Conservation (phyloP, 2,888 invertebrate genomes). For the Cheilosia urbana region DNA sequence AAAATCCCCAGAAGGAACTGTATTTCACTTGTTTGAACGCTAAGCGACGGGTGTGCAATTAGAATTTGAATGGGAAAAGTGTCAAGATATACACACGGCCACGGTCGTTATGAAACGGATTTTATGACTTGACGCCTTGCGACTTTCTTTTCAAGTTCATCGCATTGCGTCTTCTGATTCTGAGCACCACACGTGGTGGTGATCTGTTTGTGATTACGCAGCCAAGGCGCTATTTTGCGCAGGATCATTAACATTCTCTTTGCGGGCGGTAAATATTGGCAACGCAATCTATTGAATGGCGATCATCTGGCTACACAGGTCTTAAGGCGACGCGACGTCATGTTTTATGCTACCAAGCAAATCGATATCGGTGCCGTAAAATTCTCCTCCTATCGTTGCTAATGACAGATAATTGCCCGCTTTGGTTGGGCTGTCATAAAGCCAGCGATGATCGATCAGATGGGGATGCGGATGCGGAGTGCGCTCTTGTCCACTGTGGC, state of each 20-base stretch:
- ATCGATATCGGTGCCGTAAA: constrained; percentile 71
- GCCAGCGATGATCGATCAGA: constrained; percentile 64
- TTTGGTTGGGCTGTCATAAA: constrained; percentile 51
- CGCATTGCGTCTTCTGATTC: constrained; percentile 27
- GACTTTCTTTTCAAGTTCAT: constrained; percentile 72
- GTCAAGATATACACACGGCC: constrained; percentile 65
- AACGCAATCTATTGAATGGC: constrained; percentile 53
- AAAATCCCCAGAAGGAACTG: constrained; percentile 57
- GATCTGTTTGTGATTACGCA: constrained; percentile 54
- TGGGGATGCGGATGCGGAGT: neutral
- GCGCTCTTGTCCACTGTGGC: neutral
- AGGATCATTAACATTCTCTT: constrained; percentile 65
- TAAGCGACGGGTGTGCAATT: constrained; percentile 70
- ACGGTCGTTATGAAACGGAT: constrained; percentile 62
- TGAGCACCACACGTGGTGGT: constrained; percentile 31
- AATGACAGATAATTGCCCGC: constrained; percentile 71
- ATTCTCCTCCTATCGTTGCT: constrained; percentile 56
- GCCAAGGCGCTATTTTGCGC: constrained; percentile 48
- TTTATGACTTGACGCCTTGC: constrained; percentile 65
- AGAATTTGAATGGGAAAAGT: constrained; percentile 71
- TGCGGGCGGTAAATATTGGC: constrained; percentile 67
- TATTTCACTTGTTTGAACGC: constrained; percentile 58
- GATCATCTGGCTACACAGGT: constrained; percentile 61
- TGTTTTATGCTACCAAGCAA: constrained; percentile 65
- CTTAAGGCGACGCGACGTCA: constrained; percentile 69